These are phyloP conservation scores for Pheosia tremula DNA, from an alignment of 2,888 invertebrate genomes.

Conservation along the genomic window DNA sequence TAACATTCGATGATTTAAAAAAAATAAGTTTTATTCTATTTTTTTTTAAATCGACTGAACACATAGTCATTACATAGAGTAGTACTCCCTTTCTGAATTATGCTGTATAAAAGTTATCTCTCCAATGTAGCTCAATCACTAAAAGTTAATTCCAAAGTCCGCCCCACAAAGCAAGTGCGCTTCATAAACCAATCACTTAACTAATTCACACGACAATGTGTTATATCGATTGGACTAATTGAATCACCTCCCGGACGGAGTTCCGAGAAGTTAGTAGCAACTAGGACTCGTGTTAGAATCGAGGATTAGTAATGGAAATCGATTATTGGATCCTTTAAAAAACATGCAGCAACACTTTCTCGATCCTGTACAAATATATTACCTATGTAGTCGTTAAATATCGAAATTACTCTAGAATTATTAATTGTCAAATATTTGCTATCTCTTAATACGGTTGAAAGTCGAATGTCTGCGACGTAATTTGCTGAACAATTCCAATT, in stretches of 20 bases:
- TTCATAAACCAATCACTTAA: conserved; percentile 1
- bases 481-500: not conserved
- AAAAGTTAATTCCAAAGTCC: not conserved
- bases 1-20: no score
- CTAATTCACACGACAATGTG: conserved; percentile 1
- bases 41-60: no score
- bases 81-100: no score
- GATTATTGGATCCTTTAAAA: not conserved
- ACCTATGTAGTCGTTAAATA: no score
- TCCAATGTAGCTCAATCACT: not conserved
- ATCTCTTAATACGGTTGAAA: not conserved
- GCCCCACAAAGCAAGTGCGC: conserved; percentile 3
- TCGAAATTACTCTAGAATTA: no score
- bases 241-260: not conserved
- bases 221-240: not conserved
- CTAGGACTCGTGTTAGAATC: not conserved
- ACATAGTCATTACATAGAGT: no score
- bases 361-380: no score
- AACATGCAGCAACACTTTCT: no score
- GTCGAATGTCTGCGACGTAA: not conserved
- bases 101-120: not conserved
- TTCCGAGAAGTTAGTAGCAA: conserved; percentile 1
- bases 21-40: no score
- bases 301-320: not conserved
- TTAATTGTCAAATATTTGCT: no score